phyloP scores from a whole-genome alignment of 1,140 invertebrate genomes.

The Mercenaria mercenaria region DNA sequence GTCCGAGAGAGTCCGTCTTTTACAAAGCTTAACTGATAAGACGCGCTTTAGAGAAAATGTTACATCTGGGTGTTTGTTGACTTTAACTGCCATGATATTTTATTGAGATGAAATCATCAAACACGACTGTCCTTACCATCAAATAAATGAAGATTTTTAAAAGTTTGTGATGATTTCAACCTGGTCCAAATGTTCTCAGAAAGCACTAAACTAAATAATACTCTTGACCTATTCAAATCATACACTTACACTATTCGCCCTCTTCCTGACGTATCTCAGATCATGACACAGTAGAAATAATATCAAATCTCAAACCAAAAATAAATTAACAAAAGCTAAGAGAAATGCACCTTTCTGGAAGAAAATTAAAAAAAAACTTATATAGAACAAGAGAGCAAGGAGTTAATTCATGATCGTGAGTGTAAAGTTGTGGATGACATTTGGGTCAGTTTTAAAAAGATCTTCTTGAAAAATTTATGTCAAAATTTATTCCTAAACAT shows the following conservation, averaged over 20 bases:
- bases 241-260: not conserved
- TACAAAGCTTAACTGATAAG: no score
- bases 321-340: not conserved
- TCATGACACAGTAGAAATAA: not conserved
- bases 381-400: not conserved
- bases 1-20: not conserved
- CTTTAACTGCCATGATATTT: not conserved
- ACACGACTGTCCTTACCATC: not conserved
- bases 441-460: slow-evolving; percentile 12
- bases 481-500: slow-evolving; percentile 5
- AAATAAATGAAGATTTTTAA: not conserved
- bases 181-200: not conserved
- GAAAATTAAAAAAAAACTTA: not conserved
- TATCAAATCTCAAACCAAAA: not conserved
- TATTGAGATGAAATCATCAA: not conserved
- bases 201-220: slow-evolving; percentile 1
- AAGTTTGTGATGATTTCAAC: no score
- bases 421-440: not conserved
- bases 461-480: not conserved
- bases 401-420: not conserved
- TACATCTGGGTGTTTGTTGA: not conserved
- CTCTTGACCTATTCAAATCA: not conserved
- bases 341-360: not conserved
- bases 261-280: no score
- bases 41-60: no score